These are phyloP conservation scores for Neoscelio sp. DNA, from an alignment of 2,888 invertebrate genomes.

Conservation along the genomic window DNA sequence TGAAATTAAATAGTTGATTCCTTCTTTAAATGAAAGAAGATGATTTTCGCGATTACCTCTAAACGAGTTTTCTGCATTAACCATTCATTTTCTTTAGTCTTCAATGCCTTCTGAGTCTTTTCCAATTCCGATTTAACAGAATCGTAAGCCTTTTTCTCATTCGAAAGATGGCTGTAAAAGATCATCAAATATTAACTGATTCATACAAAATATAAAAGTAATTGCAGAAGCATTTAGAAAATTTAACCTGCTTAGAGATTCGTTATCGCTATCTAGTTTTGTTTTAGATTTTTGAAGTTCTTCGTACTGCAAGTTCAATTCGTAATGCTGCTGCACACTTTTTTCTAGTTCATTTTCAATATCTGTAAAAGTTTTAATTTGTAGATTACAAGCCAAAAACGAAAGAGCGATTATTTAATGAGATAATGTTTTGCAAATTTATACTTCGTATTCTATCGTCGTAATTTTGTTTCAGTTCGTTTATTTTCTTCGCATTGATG, in stretches of 20 bases:
- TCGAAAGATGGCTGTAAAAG: conserved; percentile 50
- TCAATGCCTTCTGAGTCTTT: conserved; percentile 86
- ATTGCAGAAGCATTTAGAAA: too few relatives aligned
- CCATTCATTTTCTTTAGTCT: conserved; percentile 88
- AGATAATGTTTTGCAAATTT: conserved; percentile 9
- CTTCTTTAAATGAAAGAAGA: too few relatives aligned
- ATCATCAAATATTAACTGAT: conserved; percentile 41
- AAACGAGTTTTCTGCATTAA: conserved; percentile 88
- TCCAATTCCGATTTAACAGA: conserved; percentile 87
- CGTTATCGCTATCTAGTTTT: conserved; percentile 92
- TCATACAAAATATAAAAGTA: too few relatives aligned
- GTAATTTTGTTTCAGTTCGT: conserved; percentile 88
- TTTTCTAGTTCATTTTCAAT: conserved; percentile 87
- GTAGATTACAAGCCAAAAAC: not conserved
- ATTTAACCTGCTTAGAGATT: conserved; percentile 88
- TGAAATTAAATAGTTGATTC: too few relatives aligned
- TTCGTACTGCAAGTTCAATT: conserved; percentile 92
- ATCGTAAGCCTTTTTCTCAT: conserved; percentile 36
- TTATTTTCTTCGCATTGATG: conserved; percentile 86
- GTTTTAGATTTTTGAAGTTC: conserved; percentile 93
- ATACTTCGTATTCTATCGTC: conserved; percentile 88
- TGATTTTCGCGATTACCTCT: conserved; percentile 86
- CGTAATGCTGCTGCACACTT: conserved; percentile 90
- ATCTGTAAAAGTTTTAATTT: conserved; percentile 81
- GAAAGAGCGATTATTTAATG: not conserved